Evolutionary conservation across 1,140 invertebrate genomes (phyloP).

Genomic region (Sinonovacula constricta): DNA sequence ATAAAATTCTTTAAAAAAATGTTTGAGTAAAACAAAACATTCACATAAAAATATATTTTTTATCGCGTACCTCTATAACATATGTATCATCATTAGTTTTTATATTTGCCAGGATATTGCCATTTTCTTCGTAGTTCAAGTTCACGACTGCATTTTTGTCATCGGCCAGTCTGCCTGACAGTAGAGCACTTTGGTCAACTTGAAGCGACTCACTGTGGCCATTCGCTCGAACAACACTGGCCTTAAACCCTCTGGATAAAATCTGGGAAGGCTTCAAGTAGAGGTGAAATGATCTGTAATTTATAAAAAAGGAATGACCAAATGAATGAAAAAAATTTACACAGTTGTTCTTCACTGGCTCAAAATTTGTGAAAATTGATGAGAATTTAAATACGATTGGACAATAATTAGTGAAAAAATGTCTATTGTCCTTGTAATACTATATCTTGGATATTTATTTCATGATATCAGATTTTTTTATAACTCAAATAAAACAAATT

Average conservation of each 20-base stretch:
- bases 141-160: slow-evolving; percentile 44
- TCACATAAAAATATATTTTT: no score
- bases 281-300: slow-evolving; percentile 47
- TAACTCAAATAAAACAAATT: no score
- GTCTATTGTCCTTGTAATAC: no score
- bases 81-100: slow-evolving; percentile 51
- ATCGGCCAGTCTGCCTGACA: slow-evolving; percentile 43
- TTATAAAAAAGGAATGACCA: neutral
- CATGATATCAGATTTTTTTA: no score
- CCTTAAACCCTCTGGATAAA: slow-evolving; percentile 41
- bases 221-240: slow-evolving; percentile 33
- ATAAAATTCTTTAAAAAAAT: no score
- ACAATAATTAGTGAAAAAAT: no score
- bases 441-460: no score
- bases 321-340: neutral
- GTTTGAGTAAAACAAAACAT: no score
- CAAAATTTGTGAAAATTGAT: no score
- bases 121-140: slow-evolving; percentile 52
- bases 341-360: no score
- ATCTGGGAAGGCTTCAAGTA: slow-evolving; percentile 44
- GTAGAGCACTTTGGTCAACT: slow-evolving; percentile 24
- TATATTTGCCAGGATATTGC: slow-evolving; percentile 49
- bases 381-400: no score
- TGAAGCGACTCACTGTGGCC: slow-evolving; percentile 18
- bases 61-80: slow-evolving; percentile 49